Base-by-base conservation (phyloP, 1,140 invertebrate species). In the Atopsyche davidsoni region DNA sequence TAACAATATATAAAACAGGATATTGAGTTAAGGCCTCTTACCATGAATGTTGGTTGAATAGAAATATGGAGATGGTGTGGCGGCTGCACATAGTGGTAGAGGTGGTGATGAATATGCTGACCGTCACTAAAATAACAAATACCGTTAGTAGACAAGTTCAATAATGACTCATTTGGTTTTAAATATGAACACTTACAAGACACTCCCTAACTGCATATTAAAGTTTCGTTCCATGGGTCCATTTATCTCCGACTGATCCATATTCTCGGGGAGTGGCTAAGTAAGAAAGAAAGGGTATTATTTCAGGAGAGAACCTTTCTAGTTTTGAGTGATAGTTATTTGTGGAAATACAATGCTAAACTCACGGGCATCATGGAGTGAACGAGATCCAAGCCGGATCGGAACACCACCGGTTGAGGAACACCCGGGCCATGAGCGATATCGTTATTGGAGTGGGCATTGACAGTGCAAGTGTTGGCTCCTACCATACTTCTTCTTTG, bases 401-500 rank as follows among this genome's bases (percentile, higher is more conserved):
- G 42, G 35, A 25, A 31, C 21, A 50, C 18, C n/a, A 57, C 28
- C 4, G 42, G 38, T 2, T 16, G 45, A 18, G 46, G 53, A 28
- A 52, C 49, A 14, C 31, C 44, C 2, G 31, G 46, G 11, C 46
- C 13, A 4, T 36, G 23, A 45, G 9, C 17, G n/a, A 16, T 14
- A 14, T 24, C 16, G 10, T 34, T 2, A 6, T 18, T 36, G 14
- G 31, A 7, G 21, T 41, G 47, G 43, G 17, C 43, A 13, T 53
- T 51, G 1, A 53, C 47, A 17, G 41, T 31, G 23, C 50, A 53
- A 7, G 40, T 25, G 23, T 45, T 57, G 3, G 42, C 62, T 25
- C 62, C 61, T 50, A 79, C 78, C 61, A 79, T 71, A 48, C 75
- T 69, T 48, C 81, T 73, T 22, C 82, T 69, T 58, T 80, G 78